A percentile compares a stretch with the other conserved stretches of the same genome.
phyloP scores from a whole-genome alignment of 1,140 invertebrate genomes.

The Drosophila nebulosa region DNA sequence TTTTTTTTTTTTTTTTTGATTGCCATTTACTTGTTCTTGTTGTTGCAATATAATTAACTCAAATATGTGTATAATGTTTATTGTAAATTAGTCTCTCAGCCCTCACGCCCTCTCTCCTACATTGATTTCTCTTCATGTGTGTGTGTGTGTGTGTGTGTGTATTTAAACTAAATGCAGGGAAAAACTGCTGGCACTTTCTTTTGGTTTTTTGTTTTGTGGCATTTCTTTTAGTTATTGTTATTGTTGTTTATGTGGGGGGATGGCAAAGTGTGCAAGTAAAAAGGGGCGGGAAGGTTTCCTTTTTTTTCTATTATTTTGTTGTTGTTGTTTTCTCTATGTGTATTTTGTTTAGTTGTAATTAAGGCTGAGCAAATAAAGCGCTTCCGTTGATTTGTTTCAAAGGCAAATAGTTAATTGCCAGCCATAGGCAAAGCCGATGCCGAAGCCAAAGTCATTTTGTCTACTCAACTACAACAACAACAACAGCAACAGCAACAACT shows the following conservation, averaged over 20 bases:
- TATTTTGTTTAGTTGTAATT: slow-evolving; percentile 77
- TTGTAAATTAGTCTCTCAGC: slow-evolving; percentile 54
- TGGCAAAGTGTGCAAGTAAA: slow-evolving; percentile 3
- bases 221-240: slow-evolving; percentile 46
- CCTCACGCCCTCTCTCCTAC: neutral
- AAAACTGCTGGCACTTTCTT: slow-evolving; percentile 36
- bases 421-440: slow-evolving; percentile 44
- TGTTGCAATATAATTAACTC: slow-evolving; percentile 72
- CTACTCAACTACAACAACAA: too few species aligned
- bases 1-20: slow-evolving; percentile 20
- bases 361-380: slow-evolving; percentile 74
- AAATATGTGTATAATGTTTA: slow-evolving; percentile 76
- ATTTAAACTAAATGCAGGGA: slow-evolving; percentile 64
- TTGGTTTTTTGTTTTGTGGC: slow-evolving; percentile 33
- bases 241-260: too few species aligned
- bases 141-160: slow-evolving; percentile 26
- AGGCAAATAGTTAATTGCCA: slow-evolving; percentile 75
- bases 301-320: slow-evolving; percentile 16
- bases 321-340: slow-evolving; percentile 15
- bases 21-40: slow-evolving; percentile 36
- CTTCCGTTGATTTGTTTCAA: slow-evolving; percentile 79
- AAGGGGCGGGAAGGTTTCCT: slow-evolving; percentile 15
- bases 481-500: too few species aligned
- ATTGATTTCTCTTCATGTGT: neutral
- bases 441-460: slow-evolving; percentile 30